These are phyloP conservation scores for Cheilosia scutellata DNA, from an alignment of 2,888 invertebrate species.

Conservation along the genomic window DNA sequence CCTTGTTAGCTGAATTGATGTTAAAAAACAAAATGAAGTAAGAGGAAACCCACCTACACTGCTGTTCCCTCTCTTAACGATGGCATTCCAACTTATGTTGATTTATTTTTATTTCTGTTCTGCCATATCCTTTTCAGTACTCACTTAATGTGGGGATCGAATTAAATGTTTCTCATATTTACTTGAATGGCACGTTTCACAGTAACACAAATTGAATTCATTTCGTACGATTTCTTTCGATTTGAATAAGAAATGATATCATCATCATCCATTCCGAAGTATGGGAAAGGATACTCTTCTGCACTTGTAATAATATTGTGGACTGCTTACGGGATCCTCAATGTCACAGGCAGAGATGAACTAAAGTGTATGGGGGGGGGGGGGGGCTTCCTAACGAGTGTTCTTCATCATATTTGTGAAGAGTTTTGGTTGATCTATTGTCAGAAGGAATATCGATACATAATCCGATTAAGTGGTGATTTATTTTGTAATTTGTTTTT, in stretches of 20 bases:
- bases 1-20: slow-evolving; percentile 32
- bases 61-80: not conserved
- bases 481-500: slow-evolving; percentile 19
- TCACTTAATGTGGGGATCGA: slow-evolving; percentile 49
- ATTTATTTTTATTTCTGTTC: slow-evolving; percentile 17
- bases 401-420: slow-evolving; percentile 32
- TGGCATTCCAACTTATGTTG: slow-evolving; percentile 43
- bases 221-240: slow-evolving; percentile 31
- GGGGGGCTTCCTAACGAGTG: slow-evolving; percentile 9
- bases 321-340: slow-evolving; percentile 1
- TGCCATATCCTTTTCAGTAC: slow-evolving; percentile 30
- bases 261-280: slow-evolving; percentile 37
- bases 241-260: slow-evolving; percentile 54
- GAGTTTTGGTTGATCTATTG: slow-evolving; percentile 34
- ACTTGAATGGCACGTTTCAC: slow-evolving; percentile 56
- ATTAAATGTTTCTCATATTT: slow-evolving; percentile 58
- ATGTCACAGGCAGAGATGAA: slow-evolving; percentile 28
- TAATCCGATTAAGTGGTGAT: slow-evolving; percentile 49
- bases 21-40: not conserved
- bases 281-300: slow-evolving; percentile 25
- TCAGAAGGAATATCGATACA: slow-evolving; percentile 28
- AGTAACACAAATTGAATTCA: slow-evolving; percentile 61
- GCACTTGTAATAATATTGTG: slow-evolving; percentile 36
- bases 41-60: not conserved
- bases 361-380: not conserved